Evolutionary conservation across 2,888 invertebrate genomes (phyloP).

Genomic region (Helleia helle): DNA sequence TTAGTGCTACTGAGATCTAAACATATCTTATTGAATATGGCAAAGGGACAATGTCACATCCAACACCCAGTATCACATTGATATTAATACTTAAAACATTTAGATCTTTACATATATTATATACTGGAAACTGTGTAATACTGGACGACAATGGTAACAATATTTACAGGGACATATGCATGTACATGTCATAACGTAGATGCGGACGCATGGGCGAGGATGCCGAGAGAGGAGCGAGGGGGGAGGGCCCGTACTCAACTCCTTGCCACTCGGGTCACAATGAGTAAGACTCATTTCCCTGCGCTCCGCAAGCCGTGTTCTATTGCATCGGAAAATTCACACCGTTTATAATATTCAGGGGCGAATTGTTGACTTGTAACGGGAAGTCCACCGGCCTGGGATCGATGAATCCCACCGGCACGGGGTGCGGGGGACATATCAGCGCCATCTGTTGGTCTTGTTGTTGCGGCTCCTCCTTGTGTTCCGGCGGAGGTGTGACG

Average conservation of each 20-base stretch:
- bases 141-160: conserved; percentile 27
- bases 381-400: conserved; percentile 81
- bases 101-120: conserved; percentile 14
- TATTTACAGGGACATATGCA: conserved; percentile 42
- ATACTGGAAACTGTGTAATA: conserved; percentile 22
- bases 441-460: conserved; percentile 64
- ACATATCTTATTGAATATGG: conserved; percentile 47
- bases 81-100: conserved; percentile 16
- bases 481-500: conserved; percentile 75
- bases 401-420: conserved; percentile 81
- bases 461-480: conserved; percentile 49
- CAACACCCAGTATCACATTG: conserved; percentile 18
- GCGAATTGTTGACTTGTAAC: conserved; percentile 75
- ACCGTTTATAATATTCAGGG: conserved; percentile 79
- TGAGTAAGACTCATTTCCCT: conserved; percentile 36
- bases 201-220: conserved; percentile 25
- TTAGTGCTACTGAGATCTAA: conserved; percentile 64
- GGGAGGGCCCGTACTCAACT: conserved; percentile 24
- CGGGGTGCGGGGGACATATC: conserved; percentile 77
- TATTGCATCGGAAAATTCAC: conserved; percentile 85
- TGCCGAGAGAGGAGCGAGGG: conserved; percentile 22
- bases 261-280: conserved; percentile 60
- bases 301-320: conserved; percentile 57
- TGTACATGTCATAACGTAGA: conserved; percentile 32
- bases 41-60: conserved; percentile 29